These are phyloP conservation scores for Monodelphis domestica DNA, from an alignment of 2,797 vertebrate species.

Conservation along the genomic window DNA sequence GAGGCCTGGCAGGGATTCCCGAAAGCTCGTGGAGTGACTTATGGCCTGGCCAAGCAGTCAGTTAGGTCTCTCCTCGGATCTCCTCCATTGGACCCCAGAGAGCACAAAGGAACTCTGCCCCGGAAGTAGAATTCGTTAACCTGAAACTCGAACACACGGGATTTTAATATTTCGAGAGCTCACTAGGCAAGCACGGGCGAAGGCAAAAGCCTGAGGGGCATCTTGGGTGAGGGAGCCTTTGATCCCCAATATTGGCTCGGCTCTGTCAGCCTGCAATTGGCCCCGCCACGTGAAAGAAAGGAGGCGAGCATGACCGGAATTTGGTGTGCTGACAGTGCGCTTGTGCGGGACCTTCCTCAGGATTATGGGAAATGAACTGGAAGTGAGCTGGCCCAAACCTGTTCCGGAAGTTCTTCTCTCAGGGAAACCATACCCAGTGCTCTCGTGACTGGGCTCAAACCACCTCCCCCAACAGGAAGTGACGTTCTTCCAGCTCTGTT, in stretches of 20 bases:
- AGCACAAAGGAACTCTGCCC: background rate
- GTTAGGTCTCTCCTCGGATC: fast-evolving
- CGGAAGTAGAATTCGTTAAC: background rate
- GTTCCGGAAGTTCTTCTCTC: background rate
- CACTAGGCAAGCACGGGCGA: background rate
- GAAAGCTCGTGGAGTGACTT: background rate
- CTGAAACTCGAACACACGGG: no score
- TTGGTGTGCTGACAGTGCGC: background rate
- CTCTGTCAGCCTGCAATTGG: fast-evolving
- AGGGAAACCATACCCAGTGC: background rate
- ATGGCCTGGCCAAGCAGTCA: background rate
- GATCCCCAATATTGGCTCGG: background rate
- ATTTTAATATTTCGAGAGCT: background rate
- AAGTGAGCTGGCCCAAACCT: background rate
- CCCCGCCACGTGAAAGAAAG: background rate
- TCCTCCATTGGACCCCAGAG: background rate
- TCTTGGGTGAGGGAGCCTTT: background rate
- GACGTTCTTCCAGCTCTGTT: background rate
- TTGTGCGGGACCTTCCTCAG: background rate
- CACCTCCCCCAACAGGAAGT: background rate
- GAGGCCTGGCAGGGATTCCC: background rate
- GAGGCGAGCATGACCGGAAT: background rate
- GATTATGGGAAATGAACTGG: background rate
- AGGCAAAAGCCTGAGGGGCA: background rate
- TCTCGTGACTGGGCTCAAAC: background rate